phyloP scores from a whole-genome alignment of 2,888 invertebrate genomes.

The Callyntrura sp. region DNA sequence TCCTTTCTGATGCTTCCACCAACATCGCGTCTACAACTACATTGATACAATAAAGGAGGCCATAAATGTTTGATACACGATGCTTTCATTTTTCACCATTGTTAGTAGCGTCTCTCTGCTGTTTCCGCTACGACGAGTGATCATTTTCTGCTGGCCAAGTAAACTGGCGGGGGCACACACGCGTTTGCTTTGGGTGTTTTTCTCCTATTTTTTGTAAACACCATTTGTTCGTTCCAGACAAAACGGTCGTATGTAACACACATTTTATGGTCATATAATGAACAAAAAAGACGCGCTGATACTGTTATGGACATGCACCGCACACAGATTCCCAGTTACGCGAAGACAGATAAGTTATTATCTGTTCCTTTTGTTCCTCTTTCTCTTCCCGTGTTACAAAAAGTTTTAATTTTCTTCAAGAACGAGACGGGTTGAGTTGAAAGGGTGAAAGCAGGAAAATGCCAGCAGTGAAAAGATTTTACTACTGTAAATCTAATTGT shows the following conservation, averaged over 20 bases:
- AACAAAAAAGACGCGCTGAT: constrained; percentile 11
- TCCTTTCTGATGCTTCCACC: background rate
- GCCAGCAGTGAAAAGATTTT: background rate
- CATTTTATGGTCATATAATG: background rate
- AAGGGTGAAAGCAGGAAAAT: constrained; percentile 29
- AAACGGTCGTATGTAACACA: background rate
- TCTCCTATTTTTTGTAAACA: constrained; percentile 4
- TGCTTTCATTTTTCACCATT: constrained; percentile 51
- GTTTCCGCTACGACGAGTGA: constrained; percentile 38
- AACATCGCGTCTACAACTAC: background rate
- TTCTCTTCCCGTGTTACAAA: background rate
- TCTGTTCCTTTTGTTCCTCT: background rate
- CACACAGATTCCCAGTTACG: background rate
- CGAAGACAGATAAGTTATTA: background rate
- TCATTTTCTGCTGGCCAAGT: constrained; percentile 35
- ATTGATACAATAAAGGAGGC: constrained; percentile 1
- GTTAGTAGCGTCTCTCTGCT: constrained; percentile 17
- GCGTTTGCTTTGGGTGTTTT: background rate
- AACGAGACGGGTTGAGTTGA: background rate
- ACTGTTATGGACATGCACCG: background rate
- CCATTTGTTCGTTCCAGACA: too few relatives aligned
- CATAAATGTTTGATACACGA: constrained; percentile 61
- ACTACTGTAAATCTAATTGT: background rate
- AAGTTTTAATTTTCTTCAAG: constrained; percentile 62
- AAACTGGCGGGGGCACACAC: background rate